Evolutionary conservation across 2,113 vertebrate species (phyloP), one percentile per base, ranked within the genome.

Genomic region (Epinephelus fuscoguttatus): DNA sequence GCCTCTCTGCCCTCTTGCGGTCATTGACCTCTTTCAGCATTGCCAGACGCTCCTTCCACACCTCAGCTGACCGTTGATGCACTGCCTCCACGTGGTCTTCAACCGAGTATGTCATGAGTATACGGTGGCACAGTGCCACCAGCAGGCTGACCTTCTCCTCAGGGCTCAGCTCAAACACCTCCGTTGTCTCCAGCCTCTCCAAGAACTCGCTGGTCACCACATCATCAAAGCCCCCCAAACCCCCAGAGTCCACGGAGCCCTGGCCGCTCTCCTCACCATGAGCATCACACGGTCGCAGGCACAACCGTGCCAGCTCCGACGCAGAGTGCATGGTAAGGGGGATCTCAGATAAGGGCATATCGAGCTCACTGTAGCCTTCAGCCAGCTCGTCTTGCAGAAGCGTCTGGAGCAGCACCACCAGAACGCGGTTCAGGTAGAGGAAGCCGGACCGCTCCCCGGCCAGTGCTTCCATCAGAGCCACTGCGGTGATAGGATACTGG

Each of bases 81-180:
- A 95, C 96, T 19, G 96, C 91, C 6, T 99, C 98, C 59, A 99
- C 96, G 0, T 99, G 97, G 84, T 99, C 98, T 88, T 98, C 98
- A 69, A 99, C 97, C 0, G 98, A 99, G 86, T 99, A 99, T 0
- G 98, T 99, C 98, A 99, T 98, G 1, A 99, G 96, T 55, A 99
- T 99, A 25, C 98, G 96, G 92, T 99, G 98, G 86, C 97, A 99
- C 21, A 99, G 95, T 0, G 97, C 98, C 15, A 96, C 95, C 13
- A 99, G 94, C 78, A 99, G 96, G 87, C 11, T 94, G 17, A 98
- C 91, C 87, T 99, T 99, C 94, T 99, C 98, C 55, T 97, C 96
- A 0, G 97, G 95, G 5, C 94, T 95, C 66, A 99, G 90, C 84
- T 99, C 98, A 75, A 99, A 99, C 81, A 99, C 98, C 83, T 99